Evolutionary conservation across 2,113 vertebrate species (phyloP).

Genomic region (Laticauda colubrina): DNA sequence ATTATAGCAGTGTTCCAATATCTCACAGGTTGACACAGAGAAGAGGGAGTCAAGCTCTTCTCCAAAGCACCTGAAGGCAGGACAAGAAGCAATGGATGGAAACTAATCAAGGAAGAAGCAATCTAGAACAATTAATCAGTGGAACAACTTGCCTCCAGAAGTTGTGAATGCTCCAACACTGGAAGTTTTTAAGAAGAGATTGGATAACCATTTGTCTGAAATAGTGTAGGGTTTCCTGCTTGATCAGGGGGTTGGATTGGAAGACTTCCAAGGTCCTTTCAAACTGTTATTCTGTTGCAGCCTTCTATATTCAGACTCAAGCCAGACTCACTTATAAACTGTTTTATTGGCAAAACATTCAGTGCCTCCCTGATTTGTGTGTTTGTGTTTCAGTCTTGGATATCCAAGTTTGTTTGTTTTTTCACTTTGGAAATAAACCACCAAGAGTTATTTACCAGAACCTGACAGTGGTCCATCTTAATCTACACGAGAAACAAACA

Average conservation of each 20-base stretch:
- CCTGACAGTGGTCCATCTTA: background rate
- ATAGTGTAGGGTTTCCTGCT: background rate
- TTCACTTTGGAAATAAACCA: background rate
- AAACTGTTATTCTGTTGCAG: background rate
- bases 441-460: background rate
- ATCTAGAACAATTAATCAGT: too few relatives aligned
- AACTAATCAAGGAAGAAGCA: too few relatives aligned
- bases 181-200: background rate
- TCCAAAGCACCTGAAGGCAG: background rate
- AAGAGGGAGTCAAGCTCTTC: background rate
- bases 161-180: background rate
- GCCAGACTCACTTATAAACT: background rate
- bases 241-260: background rate
- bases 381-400: background rate
- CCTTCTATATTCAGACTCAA: background rate
- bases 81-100: too few relatives aligned
- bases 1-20: background rate
- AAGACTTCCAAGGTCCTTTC: background rate
- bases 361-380: too few relatives aligned
- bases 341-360: background rate
- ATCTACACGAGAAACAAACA: slow-evolving; percentile 23
- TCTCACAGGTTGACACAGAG: background rate
- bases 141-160: too few relatives aligned
- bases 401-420: background rate
- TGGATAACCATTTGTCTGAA: background rate